Percentiles rank a stretch among this genome's conserved stretches.
Conservation (phyloP, 2,797 vertebrate genomes). For the Anguilla obscura region DNA sequence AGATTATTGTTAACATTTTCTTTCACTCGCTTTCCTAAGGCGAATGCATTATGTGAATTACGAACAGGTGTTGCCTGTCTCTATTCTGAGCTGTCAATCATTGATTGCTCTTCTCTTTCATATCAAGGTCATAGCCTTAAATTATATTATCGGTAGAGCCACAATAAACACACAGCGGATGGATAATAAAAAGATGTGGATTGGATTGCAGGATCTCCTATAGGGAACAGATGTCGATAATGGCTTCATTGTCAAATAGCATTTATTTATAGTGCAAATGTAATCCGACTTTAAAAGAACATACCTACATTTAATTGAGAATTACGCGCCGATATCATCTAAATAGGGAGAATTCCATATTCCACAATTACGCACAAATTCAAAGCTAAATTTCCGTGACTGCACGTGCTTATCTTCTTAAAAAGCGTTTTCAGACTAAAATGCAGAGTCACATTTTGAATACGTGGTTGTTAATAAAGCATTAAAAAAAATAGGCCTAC, state of each 20-base stretch:
- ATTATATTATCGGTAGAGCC: neutral
- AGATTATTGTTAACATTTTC: neutral
- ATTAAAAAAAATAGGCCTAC: neutral
- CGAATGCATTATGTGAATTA: conserved; percentile 5
- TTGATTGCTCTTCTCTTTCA: neutral
- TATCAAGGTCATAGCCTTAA: conserved; percentile 6
- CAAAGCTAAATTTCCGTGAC: neutral
- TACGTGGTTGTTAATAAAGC: neutral
- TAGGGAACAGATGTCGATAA: neutral
- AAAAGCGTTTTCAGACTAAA: neutral
- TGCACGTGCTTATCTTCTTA: neutral
- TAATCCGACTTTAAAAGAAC: neutral
- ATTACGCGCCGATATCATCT: neutral
- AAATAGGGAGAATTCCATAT: neutral
- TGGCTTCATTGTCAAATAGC: neutral
- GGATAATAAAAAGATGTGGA: neutral
- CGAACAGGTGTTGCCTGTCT: neutral
- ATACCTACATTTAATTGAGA: neutral
- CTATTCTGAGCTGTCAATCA: neutral
- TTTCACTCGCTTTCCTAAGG: neutral
- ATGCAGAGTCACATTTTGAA: neutral
- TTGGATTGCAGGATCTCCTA: neutral
- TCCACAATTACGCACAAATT: neutral
- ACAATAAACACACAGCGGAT: neutral
- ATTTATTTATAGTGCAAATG: neutral